Conservation (phyloP, 2,888 invertebrate genomes). For the Minunthozetes semirufus region DNA sequence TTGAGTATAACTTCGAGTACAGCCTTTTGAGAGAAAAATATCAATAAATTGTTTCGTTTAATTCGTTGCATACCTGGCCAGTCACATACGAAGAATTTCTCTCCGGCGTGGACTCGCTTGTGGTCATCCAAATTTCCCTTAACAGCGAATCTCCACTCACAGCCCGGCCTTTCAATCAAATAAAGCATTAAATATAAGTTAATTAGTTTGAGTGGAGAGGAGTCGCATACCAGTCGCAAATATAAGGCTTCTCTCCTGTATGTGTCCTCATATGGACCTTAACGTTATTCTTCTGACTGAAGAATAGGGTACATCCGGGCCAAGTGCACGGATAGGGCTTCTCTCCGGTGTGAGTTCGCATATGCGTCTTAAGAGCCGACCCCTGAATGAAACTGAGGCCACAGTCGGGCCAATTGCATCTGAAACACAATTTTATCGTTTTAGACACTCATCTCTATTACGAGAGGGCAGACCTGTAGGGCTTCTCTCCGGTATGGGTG, state of each 20-base stretch:
- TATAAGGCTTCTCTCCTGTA: conserved; percentile 9
- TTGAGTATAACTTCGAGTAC: conserved; percentile 21
- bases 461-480: neutral
- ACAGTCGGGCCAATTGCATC: conserved; percentile 36
- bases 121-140: conserved; percentile 34
- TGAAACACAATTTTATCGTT: neutral
- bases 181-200: neutral
- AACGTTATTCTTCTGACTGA: conserved; percentile 49
- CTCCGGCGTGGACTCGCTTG: conserved; percentile 17
- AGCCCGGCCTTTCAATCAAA: conserved; percentile 20
- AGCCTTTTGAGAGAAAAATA: conserved; percentile 1
- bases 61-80: conserved; percentile 29
- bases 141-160: conserved; percentile 30
- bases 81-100: conserved; percentile 34
- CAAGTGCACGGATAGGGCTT: conserved; percentile 32
- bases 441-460: neutral
- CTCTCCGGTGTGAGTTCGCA: conserved; percentile 47
- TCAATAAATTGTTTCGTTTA: too few relatives aligned
- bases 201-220: neutral
- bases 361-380: conserved; percentile 44
- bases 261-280: conserved; percentile 22
- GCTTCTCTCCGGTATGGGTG: conserved; percentile 34
- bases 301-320: conserved; percentile 49
- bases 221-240: neutral
- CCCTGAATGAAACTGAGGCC: conserved; percentile 31